Evolutionary conservation across 2,797 vertebrate species (phyloP), one percentile per base, ranked within the genome.

Genomic region (Rhodeus uyekii): DNA sequence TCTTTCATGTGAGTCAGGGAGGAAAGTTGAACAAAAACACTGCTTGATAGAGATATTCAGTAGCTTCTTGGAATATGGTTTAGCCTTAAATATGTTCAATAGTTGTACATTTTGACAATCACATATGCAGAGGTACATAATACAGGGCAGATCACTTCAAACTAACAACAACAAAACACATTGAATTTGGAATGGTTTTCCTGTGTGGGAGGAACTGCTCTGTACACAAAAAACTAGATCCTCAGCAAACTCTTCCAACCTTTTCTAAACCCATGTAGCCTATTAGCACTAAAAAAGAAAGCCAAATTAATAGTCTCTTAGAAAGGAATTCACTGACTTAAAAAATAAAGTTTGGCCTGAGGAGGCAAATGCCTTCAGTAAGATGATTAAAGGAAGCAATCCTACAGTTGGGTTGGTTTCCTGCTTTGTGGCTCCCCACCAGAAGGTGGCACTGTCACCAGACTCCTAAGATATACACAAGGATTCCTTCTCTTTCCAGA

Each of bases 401-500:
- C 73, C 38, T 90, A 95, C 68, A 95, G 92, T 88, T 95, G 94
- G 55, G 94, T 95, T 76, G 93, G 95, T 0, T 91, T 91, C 76
- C 92, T 87, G 86, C 90, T 93, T 77, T 89, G 90, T 0, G 80
- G 86, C 87, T 92, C 91, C 0, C 67, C 82, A 65, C 88, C 90
- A 69, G 88, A 65, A 34, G 92, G 88, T 9, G 92, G 90, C 8
- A 88, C 65, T 0, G 86, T 86, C 79, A 84, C 91, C 76, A 91
- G 89, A 90, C 93, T 96, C 89, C 91, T 93, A 87, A 95, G 90
- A 88, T 93, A 95, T 69, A 94, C 92, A 1, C 93, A 91, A 29
- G 93, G 95, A 2, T 94, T 92, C 88, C 94, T 95, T 92, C 94
- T 94, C 76, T 93, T 92, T 76, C 90, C 93, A 1, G 90, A 68